These are phyloP conservation scores for Collichthys lucidus DNA, from an alignment of 2,113 vertebrate genomes.

Conservation along the genomic window DNA sequence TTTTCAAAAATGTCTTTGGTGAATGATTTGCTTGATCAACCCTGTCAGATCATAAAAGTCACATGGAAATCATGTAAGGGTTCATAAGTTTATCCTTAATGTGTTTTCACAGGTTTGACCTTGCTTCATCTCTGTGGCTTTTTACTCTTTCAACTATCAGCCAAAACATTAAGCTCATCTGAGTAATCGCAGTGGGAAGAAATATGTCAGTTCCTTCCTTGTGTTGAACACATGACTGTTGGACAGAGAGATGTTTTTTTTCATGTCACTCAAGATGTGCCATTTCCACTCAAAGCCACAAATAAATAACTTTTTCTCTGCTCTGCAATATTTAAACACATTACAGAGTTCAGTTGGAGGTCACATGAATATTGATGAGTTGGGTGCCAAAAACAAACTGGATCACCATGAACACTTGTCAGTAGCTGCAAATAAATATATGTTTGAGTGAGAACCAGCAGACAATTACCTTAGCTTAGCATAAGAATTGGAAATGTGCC, in stretches of 20 bases:
- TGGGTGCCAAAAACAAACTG: slow-evolving; percentile 18
- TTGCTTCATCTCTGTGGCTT: not conserved
- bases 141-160: slow-evolving; percentile 6
- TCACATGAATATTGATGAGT: slow-evolving; percentile 30
- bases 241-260: slow-evolving; percentile 1
- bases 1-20: slow-evolving; percentile 11
- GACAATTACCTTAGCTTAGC: too few species aligned
- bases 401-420: not conserved
- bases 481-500: too few species aligned
- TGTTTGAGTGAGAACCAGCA: too few species aligned
- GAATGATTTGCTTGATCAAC: slow-evolving; percentile 20
- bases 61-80: not conserved
- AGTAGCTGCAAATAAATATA: not conserved
- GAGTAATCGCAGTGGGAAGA: not conserved
- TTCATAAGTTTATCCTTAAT: slow-evolving; percentile 31
- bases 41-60: not conserved
- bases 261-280: not conserved
- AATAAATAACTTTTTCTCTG: not conserved
- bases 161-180: not conserved
- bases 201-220: not conserved
- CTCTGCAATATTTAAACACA: not conserved
- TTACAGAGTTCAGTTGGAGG: slow-evolving; percentile 37
- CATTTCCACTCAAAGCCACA: not conserved
- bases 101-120: slow-evolving; percentile 10
- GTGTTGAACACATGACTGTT: not conserved